A percentile compares a stretch with the other conserved stretches of the same genome.
Evolutionary conservation across 2,797 vertebrate species (phyloP).

Genomic region (Pseudochaenichthys georgianus): DNA sequence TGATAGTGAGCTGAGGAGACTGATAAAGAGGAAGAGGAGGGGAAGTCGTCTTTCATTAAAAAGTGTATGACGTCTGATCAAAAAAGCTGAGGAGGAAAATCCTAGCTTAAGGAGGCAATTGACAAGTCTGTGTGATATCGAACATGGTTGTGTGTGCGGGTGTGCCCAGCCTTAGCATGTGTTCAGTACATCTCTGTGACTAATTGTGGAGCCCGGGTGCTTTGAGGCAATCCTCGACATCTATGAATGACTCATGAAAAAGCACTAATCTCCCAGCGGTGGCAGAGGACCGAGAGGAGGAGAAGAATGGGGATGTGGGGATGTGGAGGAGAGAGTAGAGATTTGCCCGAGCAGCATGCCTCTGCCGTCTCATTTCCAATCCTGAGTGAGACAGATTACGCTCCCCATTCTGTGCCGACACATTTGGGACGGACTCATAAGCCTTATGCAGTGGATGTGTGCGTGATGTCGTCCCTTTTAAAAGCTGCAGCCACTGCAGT

Average conservation of each 20-base stretch:
- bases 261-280: constrained; percentile 65
- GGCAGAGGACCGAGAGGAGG: constrained; percentile 40
- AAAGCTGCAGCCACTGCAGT: constrained; percentile 51
- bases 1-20: constrained; percentile 29
- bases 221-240: constrained; percentile 67
- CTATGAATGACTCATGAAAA: constrained; percentile 77
- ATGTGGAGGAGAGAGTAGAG: constrained; percentile 54
- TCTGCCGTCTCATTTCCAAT: constrained; percentile 67
- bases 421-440: constrained; percentile 73
- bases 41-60: constrained; percentile 40
- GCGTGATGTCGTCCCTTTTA: constrained; percentile 37
- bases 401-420: constrained; percentile 68
- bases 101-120: constrained; percentile 36
- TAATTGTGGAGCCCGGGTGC: constrained; percentile 58
- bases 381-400: constrained; percentile 76
- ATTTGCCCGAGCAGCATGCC: constrained; percentile 63
- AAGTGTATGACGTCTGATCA: constrained; percentile 40
- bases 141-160: constrained; percentile 10
- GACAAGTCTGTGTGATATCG: constrained; percentile 9
- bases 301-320: constrained; percentile 46
- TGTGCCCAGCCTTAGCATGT: constrained; percentile 32
- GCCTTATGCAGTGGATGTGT: constrained; percentile 46
- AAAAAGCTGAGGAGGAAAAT: constrained; percentile 52
- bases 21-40: constrained; percentile 37
- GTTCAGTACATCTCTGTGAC: constrained; percentile 54